Evolutionary conservation across 2,797 vertebrate genomes (phyloP).

Genomic region (Dallia pectoralis): DNA sequence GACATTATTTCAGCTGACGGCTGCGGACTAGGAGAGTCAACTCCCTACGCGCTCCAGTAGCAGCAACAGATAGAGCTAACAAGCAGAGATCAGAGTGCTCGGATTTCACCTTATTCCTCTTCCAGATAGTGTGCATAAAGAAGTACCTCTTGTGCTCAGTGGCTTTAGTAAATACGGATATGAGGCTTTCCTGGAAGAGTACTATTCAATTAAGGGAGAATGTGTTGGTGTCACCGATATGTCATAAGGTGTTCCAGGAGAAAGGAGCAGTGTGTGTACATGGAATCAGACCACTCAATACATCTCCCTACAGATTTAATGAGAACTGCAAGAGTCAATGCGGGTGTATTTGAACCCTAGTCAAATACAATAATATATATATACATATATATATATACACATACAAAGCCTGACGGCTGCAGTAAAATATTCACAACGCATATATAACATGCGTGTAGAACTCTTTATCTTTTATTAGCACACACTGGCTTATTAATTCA

Average conservation of each 20-base stretch:
- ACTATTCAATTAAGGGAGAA: constrained; percentile 28
- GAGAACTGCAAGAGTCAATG: constrained; percentile 21
- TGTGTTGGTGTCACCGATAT: constrained; percentile 21
- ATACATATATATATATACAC: constrained; percentile 26
- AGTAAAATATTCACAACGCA: constrained; percentile 21
- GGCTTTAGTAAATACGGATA: constrained; percentile 26
- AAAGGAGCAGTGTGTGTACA: constrained; percentile 23
- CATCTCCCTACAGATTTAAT: constrained; percentile 25
- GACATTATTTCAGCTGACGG: constrained; percentile 67
- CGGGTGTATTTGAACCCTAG: constrained; percentile 27
- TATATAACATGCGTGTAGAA: constrained; percentile 11
- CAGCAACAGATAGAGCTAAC: not conserved
- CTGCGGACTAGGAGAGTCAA: not conserved
- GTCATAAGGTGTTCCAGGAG: constrained; percentile 15
- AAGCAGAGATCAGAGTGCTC: not conserved
- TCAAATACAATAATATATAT: constrained; percentile 26
- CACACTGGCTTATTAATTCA: constrained; percentile 4
- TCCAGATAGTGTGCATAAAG: not conserved
- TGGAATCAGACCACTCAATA: constrained; percentile 5
- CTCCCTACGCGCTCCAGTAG: not conserved
- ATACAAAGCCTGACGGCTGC: constrained; percentile 13
- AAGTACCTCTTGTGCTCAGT: constrained; percentile 9
- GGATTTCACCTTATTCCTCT: not conserved
- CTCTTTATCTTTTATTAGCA: constrained; percentile 12
- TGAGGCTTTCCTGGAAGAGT: constrained; percentile 20